Evolutionary conservation across 2,113 vertebrate species (phyloP).

Genomic region (Lycocorax pyrrhopterus): DNA sequence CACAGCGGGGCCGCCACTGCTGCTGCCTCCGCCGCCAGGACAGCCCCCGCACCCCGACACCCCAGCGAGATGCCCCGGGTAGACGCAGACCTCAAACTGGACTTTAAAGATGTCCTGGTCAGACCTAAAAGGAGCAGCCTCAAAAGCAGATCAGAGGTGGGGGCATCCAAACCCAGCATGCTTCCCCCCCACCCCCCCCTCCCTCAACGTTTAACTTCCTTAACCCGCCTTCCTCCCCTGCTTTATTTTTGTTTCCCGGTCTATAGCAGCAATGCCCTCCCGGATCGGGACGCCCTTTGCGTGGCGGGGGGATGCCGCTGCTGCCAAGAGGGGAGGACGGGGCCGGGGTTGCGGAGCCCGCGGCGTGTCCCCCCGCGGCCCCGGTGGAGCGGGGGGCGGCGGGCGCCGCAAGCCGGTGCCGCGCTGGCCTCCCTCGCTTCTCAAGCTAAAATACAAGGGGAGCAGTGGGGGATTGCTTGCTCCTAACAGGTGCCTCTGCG

Average conservation of each 20-base stretch:
- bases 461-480: no score
- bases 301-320: not conserved
- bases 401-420: not conserved
- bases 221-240: not conserved
- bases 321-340: not conserved
- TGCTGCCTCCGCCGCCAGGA: not conserved
- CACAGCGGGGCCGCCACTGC: not conserved
- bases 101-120: slow-evolving; percentile 97
- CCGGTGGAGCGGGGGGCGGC: not conserved
- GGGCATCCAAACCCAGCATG: not conserved
- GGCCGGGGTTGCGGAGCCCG: not conserved
- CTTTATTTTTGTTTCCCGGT: not conserved
- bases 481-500: not conserved
- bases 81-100: slow-evolving; percentile 94
- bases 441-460: not conserved
- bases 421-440: not conserved
- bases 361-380: no score
- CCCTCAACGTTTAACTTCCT: not conserved
- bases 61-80: slow-evolving; percentile 86
- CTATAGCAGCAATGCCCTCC: not conserved
- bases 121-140: slow-evolving; percentile 97
- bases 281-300: not conserved
- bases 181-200: not conserved
- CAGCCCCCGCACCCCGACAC: not conserved
- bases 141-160: slow-evolving; percentile 93